Base-by-base conservation (phyloP, 2,113 vertebrate species). In the Percina caprodes region DNA sequence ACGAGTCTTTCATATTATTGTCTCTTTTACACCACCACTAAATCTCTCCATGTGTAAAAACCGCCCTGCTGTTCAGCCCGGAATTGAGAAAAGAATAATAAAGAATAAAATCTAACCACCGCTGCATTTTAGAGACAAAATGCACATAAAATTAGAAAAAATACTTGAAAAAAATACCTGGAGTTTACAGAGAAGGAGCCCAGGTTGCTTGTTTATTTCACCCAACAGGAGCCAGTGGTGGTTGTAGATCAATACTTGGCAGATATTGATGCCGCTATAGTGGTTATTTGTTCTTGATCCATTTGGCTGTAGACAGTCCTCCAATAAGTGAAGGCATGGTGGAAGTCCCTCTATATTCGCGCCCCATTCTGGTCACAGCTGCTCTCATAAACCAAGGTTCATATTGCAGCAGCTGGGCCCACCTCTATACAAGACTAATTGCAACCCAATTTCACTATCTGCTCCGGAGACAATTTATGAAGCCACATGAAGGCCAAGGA, bases 401-500 rank as follows among this genome's bases (percentile, higher is more conserved):
- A 80, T 80, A 58, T 91, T 88, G 87, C 89, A 82, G 74, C 91
- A 92, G 91, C 88, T 89, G 92, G 67, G 72, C 35, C 55, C 86
- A 83, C 60, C 76, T 75, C 83, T 16, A 68, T 33, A 80, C 66
- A 67, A 58, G 59, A 74, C 85, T 89, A 89, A 91, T 92, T 84
- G 86, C 81, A 92, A 87, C 77, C 69, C 54, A 26, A 75, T 80
- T 87, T 81, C 61, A 16, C 68, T 49, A 70, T 35, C 78, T 62
- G 63, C 76, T 46, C 69, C 54, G 10, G 6, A 77, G 82, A 79
- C 55, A 80, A 84, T 86, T 80, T 75, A 24, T 8, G 21, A 69
- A 82, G 48, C 72, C 33, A 4, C 59, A 2, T 23, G 49, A 74
- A 55, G 69, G 83, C 70, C 55, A 42, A 39, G 51, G 79, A 60